Conservation (phyloP, 2,113 vertebrate species). For the Ornithorhynchus anatinus region DNA sequence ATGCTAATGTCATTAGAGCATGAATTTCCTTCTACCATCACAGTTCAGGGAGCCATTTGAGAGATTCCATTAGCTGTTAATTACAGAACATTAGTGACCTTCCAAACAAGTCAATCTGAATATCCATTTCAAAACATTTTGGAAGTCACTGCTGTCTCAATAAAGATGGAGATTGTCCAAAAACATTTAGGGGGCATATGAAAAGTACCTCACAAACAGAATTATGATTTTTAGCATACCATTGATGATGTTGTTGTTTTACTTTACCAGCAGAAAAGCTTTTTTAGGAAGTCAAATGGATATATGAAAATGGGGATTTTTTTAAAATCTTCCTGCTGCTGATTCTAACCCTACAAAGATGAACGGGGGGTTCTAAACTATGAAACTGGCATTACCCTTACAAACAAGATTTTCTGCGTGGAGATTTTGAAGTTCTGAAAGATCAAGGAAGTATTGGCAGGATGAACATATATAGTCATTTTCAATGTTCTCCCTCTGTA, state of each 20-base stretch:
- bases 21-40: neutral
- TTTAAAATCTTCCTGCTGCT: neutral
- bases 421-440: too few species aligned
- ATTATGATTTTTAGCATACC: neutral
- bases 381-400: too few species aligned
- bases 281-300: neutral
- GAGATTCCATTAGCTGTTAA: neutral
- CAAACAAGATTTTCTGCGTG: too few species aligned
- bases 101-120: neutral
- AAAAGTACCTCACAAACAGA: neutral
- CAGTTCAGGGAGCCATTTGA: neutral
- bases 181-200: neutral
- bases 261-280: neutral
- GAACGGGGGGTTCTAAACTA: too few species aligned
- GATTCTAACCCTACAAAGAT: neutral
- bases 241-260: neutral
- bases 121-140: too few species aligned
- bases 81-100: neutral
- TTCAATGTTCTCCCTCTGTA: too few species aligned
- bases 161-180: neutral
- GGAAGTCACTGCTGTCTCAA: too few species aligned
- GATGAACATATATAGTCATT: too few species aligned
- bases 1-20: too few species aligned
- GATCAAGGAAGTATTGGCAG: too few species aligned
- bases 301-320: neutral